Evolutionary conservation across 2,797 vertebrate genomes (phyloP).

Genomic region (Anas capensis): DNA sequence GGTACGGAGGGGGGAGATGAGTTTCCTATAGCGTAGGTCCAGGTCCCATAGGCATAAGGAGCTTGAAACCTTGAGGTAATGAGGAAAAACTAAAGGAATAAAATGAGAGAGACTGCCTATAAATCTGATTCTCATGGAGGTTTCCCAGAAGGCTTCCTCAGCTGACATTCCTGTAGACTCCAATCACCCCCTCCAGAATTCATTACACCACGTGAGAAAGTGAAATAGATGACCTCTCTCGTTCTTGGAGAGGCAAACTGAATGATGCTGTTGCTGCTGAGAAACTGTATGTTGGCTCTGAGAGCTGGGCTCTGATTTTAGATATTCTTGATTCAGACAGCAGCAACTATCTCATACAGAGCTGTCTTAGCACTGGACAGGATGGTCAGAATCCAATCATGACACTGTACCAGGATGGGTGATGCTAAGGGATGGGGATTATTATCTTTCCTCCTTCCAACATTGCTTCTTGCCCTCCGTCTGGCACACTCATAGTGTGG

Average conservation of each 20-base stretch:
- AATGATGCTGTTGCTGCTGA: neutral
- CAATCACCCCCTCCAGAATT: neutral
- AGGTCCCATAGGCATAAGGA: neutral
- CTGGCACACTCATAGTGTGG: neutral
- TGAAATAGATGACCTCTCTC: neutral
- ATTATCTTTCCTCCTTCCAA: neutral
- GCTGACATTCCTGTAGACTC: neutral
- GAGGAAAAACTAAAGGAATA: neutral
- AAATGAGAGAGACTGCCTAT: neutral
- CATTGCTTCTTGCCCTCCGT: neutral
- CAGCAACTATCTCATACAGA: neutral
- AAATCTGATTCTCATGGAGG: neutral
- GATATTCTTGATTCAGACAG: no score
- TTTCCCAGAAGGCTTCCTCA: neutral
- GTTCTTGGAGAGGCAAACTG: neutral
- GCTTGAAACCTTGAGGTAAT: neutral
- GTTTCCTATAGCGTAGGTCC: neutral
- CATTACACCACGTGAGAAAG: neutral
- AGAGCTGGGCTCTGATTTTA: neutral
- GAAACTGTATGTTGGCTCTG: neutral
- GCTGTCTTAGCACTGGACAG: neutral
- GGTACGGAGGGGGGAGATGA: fast-evolving
- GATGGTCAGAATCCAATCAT: neutral
- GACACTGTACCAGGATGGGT: neutral
- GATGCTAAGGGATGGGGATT: neutral